Evolutionary conservation across 2,113 vertebrate genomes (phyloP).

Genomic region (mouse (Mus musculus)): DNA sequence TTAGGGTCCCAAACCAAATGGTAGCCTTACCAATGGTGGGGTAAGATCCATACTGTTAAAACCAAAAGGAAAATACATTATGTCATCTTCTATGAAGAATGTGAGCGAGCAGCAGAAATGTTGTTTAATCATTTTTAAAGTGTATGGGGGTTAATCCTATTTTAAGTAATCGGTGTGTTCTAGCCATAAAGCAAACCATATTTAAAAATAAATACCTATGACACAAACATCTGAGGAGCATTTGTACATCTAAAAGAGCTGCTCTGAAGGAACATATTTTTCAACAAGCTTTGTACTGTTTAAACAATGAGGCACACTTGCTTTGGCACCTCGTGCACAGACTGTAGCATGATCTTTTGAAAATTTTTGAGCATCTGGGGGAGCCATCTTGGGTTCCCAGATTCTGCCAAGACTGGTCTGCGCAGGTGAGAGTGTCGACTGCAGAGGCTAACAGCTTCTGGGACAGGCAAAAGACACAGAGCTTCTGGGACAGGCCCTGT

Average conservation of each 20-base stretch:
- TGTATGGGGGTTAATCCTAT: background rate
- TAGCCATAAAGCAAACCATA: conserved; percentile 22
- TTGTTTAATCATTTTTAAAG: background rate
- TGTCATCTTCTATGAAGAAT: conserved; percentile 36
- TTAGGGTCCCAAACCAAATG: conserved; percentile 41
- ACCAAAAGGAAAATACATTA: conserved; percentile 4
- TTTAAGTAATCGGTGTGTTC: conserved; percentile 28
- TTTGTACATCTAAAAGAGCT: background rate
- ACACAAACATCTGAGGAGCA: conserved; percentile 9
- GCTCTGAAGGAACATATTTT: background rate
- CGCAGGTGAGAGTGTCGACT: too few species aligned
- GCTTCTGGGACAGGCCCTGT: too few species aligned
- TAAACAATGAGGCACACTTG: background rate
- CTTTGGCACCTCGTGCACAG: conserved; percentile 3
- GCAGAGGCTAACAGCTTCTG: too few species aligned
- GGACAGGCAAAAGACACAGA: too few species aligned
- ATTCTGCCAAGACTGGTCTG: too few species aligned
- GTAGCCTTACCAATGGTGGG: background rate
- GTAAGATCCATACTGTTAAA: conserved; percentile 11
- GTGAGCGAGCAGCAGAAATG: background rate
- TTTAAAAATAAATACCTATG: conserved; percentile 48
- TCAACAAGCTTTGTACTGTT: background rate
- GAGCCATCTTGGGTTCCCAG: too few species aligned
- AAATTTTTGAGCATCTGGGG: background rate
- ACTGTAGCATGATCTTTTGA: background rate